Percentiles rank a stretch among this genome's conserved stretches.
Conservation (phyloP, 2,888 invertebrate species). For the Scaptodrosophila latifasciaeformis region DNA sequence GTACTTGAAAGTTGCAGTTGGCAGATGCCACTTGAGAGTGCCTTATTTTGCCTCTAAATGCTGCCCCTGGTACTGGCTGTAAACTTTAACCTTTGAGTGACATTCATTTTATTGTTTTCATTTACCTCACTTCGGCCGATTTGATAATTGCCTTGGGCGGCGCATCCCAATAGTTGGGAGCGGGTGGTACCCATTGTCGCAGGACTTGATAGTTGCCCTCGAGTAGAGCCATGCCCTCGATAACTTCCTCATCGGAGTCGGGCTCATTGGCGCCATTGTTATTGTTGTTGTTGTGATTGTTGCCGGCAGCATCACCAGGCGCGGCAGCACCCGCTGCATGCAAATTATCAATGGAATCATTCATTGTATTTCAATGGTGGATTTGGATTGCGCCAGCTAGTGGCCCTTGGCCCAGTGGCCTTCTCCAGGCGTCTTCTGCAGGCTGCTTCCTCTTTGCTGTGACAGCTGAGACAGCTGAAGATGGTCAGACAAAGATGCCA, state of each 20-base stretch:
- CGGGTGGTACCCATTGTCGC: conserved; percentile 74
- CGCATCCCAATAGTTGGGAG: conserved; percentile 75
- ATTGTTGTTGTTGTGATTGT: conserved; percentile 42
- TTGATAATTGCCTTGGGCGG: conserved; percentile 74
- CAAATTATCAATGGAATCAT: conserved; percentile 62
- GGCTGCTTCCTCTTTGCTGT: too few relatives aligned
- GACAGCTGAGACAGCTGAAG: not conserved
- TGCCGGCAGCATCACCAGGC: conserved; percentile 33
- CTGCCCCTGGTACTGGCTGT: too few relatives aligned
- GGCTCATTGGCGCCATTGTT: conserved; percentile 55
- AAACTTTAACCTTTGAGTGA: too few relatives aligned
- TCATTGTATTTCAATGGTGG: conserved; percentile 42
- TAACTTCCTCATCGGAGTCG: conserved; percentile 74
- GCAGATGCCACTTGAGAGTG: not conserved
- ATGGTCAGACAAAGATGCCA: conserved; percentile 53
- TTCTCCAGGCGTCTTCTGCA: conserved; percentile 56
- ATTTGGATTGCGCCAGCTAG: too few relatives aligned
- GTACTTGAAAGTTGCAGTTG: conserved; percentile 8
- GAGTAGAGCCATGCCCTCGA: conserved; percentile 74
- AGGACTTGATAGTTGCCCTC: conserved; percentile 75
- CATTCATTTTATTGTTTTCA: conserved; percentile 1
- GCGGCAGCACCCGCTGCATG: conserved; percentile 44
- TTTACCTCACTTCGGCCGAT: conserved; percentile 74
- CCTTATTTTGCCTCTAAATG: too few relatives aligned
- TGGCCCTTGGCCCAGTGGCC: too few relatives aligned